These are phyloP conservation scores for Artibeus lituratus DNA, from an alignment of 2,797 vertebrate genomes.

Conservation along the genomic window DNA sequence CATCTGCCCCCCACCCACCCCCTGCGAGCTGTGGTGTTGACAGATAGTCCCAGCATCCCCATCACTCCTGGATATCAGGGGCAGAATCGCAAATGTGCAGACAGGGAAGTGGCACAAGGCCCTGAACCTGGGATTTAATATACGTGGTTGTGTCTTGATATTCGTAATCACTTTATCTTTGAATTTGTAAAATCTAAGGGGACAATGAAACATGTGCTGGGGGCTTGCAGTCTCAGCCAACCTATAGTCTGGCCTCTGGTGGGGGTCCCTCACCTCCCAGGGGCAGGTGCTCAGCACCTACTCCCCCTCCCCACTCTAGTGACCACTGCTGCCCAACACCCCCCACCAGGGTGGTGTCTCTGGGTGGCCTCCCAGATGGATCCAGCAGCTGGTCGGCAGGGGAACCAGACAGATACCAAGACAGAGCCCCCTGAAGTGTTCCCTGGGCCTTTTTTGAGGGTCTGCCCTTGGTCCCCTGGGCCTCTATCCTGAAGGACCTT, in stretches of 20 bases:
- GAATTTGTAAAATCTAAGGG: neutral
- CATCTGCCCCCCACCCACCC: neutral
- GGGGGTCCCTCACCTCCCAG: too few species aligned
- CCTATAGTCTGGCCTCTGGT: neutral
- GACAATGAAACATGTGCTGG: fast-evolving
- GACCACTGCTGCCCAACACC: neutral
- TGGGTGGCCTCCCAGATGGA: fast-evolving
- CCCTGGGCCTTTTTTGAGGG: too few species aligned
- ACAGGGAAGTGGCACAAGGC: neutral
- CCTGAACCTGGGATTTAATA: neutral
- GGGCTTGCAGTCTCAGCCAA: neutral
- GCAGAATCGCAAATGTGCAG: neutral
- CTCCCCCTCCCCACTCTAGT: fast-evolving
- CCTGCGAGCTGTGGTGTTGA: neutral
- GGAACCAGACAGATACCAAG: neutral
- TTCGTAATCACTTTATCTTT: neutral
- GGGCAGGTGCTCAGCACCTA: neutral
- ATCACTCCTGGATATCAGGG: neutral
- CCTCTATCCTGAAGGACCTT: neutral
- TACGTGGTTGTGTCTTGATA: neutral
- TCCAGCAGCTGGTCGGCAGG: too few species aligned
- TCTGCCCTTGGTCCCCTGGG: neutral
- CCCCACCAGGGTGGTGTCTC: neutral
- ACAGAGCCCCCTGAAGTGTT: neutral
- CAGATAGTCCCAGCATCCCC: neutral